phyloP scores from a whole-genome alignment of 2,888 invertebrate genomes.

The Polyommatus iphigenia region DNA sequence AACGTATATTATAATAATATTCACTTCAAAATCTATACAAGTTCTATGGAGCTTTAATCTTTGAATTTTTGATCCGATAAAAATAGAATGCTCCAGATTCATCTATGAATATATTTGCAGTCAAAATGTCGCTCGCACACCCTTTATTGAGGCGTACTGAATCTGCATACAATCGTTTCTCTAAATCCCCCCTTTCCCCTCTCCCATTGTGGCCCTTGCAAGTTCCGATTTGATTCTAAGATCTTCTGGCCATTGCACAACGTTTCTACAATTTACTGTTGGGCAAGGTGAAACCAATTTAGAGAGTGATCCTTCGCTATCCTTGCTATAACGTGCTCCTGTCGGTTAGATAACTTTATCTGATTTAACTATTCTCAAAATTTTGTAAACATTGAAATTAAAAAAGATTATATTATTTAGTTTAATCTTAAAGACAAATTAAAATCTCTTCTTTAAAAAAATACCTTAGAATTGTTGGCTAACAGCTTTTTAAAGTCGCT shows the following conservation, averaged over 20 bases:
- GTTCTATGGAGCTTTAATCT: background rate
- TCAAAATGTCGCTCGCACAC: background rate
- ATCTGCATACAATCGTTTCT: constrained; percentile 50
- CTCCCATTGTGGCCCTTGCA: constrained; percentile 7
- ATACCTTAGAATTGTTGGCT: too few relatives aligned
- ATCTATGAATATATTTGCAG: constrained; percentile 1
- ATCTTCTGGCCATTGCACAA: constrained; percentile 23
- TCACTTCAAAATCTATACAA: too few relatives aligned
- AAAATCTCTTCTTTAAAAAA: too few relatives aligned
- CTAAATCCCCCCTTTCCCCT: background rate
- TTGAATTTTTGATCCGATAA: background rate
- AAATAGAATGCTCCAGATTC: background rate
- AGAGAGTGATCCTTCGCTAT: constrained; percentile 8
- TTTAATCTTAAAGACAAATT: too few relatives aligned
- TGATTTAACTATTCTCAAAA: background rate
- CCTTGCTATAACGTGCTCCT: background rate
- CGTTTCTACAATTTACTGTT: constrained; percentile 19
- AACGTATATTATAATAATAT: too few relatives aligned
- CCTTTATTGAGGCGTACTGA: constrained; percentile 42
- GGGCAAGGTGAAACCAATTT: constrained; percentile 27
- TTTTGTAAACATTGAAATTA: too few relatives aligned
- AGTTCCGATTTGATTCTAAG: constrained; percentile 22
- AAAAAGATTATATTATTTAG: too few relatives aligned
- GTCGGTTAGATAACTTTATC: background rate
- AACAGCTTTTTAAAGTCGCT: too few relatives aligned